These are phyloP conservation scores for Neodiprion lecontei DNA, from an alignment of 1,140 invertebrate genomes.

Conservation along the genomic window DNA sequence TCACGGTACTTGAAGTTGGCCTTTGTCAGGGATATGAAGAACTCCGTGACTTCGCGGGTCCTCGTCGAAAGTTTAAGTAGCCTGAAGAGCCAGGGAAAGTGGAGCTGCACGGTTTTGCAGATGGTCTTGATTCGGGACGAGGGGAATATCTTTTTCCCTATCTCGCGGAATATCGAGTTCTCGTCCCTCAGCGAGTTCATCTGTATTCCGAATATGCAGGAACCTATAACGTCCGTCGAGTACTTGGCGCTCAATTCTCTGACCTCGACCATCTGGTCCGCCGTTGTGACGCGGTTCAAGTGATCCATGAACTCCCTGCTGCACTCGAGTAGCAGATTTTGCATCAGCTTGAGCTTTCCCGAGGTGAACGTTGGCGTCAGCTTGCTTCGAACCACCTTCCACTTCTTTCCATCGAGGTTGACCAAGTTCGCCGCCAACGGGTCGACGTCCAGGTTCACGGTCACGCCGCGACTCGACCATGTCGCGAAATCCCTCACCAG, in stretches of 20 bases:
- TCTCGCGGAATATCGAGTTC: conserved; percentile 53
- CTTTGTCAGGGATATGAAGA: conserved; percentile 29
- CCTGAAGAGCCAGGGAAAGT: background rate
- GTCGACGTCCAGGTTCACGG: conserved; percentile 15
- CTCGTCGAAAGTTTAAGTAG: background rate
- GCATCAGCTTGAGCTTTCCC: conserved; percentile 45
- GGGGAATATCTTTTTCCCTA: conserved; percentile 42
- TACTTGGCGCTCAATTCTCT: conserved; percentile 58
- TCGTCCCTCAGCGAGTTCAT: conserved; percentile 57
- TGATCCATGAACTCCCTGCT: conserved; percentile 48
- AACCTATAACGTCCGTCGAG: conserved; percentile 62
- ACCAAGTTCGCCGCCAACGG: conserved; percentile 19
- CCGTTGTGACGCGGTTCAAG: conserved; percentile 40
- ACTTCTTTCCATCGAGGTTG: conserved; percentile 19
- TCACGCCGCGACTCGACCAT: conserved; percentile 26
- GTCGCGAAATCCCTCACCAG: conserved; percentile 36
- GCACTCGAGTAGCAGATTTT: conserved; percentile 22
- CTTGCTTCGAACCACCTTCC: conserved; percentile 24
- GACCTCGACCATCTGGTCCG: conserved; percentile 52
- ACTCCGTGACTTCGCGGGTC: conserved; percentile 17
- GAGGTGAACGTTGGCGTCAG: conserved; percentile 42
- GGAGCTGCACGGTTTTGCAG: background rate
- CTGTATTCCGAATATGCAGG: conserved; percentile 63
- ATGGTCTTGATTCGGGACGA: background rate
- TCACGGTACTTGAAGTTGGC: conserved; percentile 47